phyloP scores from a whole-genome alignment of 1,140 invertebrate species.

The Nephotettix cincticeps region DNA sequence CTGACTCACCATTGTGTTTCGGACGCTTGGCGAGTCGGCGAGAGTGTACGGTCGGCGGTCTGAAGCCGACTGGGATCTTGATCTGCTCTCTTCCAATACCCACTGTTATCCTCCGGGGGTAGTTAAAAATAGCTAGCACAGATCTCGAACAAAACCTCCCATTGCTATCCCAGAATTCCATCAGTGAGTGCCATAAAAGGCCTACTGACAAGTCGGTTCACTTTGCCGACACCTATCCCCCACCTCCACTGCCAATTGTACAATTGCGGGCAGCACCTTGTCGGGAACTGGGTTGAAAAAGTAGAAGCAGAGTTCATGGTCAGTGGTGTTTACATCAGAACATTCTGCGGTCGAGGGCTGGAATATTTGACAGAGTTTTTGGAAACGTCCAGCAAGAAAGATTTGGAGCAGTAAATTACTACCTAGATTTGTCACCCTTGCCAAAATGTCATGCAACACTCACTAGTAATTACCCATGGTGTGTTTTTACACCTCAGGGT shows the following conservation, averaged over 20 bases:
- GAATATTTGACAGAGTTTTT: no score
- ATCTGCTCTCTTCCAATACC: conserved; percentile 13
- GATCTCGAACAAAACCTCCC: conserved; percentile 15
- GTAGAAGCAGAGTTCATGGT: background rate
- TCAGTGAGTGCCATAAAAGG: conserved; percentile 12
- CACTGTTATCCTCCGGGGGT: conserved; percentile 13
- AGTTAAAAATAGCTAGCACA: conserved; percentile 2
- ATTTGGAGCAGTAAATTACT: conserved; percentile 3
- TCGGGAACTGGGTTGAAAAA: no score
- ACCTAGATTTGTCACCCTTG: background rate
- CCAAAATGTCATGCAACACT: background rate
- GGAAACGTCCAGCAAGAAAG: background rate
- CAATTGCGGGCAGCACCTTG: no score
- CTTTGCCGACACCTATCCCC: background rate
- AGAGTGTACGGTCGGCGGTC: conserved; percentile 1
- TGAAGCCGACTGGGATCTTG: conserved; percentile 12
- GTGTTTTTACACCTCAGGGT: no score
- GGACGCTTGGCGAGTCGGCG: background rate
- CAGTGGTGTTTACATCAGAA: background rate
- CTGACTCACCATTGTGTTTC: conserved; percentile 15
- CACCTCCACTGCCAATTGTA: no score
- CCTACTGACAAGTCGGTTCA: background rate
- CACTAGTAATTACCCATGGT: background rate
- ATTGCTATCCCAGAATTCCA: background rate
- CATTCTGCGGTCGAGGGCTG: no score